A percentile compares a stretch with the other conserved stretches of the same genome.
Conservation (phyloP, 2,113 vertebrate species). For the Plecotus auritus region DNA sequence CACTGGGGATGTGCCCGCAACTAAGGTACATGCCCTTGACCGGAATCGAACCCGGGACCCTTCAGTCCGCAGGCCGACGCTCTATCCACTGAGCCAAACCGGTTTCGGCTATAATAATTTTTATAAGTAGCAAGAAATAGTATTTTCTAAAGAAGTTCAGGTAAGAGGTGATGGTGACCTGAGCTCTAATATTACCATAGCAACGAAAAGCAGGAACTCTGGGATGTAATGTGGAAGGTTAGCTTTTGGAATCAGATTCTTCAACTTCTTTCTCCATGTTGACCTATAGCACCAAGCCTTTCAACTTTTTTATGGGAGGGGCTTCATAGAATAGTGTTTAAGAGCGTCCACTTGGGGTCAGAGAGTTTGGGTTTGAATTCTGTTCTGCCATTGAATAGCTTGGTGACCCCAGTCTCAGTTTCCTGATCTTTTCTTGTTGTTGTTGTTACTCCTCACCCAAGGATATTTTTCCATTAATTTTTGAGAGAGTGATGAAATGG, state of each 20-base stretch:
- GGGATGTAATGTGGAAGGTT: neutral
- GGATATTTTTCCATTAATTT: no score
- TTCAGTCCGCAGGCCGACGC: no score
- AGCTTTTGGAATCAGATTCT: neutral
- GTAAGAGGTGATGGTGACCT: neutral
- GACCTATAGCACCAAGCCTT: neutral
- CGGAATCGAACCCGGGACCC: no score
- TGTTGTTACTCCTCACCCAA: no score
- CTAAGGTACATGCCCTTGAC: no score
- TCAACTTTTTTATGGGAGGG: neutral
- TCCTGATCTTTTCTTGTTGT: neutral
- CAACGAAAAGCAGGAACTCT: neutral
- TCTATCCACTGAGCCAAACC: no score
- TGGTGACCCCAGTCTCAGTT: neutral
- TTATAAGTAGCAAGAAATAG: neutral
- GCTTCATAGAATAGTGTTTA: neutral
- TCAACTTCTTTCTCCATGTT: neutral
- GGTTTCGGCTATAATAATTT: no score
- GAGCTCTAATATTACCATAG: neutral
- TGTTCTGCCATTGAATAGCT: neutral
- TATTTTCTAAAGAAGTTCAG: neutral
- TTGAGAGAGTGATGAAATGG: no score
- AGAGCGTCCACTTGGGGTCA: neutral
- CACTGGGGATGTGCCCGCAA: no score
- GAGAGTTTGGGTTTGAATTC: neutral